Percentiles rank a stretch among this genome's conserved stretches.
These are phyloP conservation scores for Halichoerus grypus DNA, from an alignment of 2,113 vertebrate species.

Conservation along the genomic window DNA sequence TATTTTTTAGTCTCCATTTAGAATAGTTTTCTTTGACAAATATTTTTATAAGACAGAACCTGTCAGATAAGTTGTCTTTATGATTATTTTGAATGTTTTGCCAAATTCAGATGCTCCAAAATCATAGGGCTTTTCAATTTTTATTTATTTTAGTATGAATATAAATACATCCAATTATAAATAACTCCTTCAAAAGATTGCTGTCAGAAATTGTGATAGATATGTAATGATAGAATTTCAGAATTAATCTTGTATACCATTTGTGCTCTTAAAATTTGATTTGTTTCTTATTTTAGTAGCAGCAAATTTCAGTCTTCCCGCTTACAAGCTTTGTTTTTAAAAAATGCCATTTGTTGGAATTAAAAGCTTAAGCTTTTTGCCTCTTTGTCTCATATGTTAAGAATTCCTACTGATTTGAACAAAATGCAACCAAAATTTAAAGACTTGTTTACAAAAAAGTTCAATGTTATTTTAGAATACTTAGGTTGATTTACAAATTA, in stretches of 20 bases:
- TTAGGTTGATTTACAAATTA: neutral
- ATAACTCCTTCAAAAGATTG: neutral
- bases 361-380: neutral
- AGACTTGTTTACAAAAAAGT: neutral
- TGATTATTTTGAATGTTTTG: constrained; percentile 17
- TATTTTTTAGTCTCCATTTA: neutral
- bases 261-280: constrained; percentile 19
- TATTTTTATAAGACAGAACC: constrained; percentile 21
- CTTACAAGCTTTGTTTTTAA: neutral
- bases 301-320: constrained; percentile 12
- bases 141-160: neutral
- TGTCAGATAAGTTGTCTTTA: neutral
- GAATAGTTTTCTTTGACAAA: neutral
- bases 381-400: neutral
- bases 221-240: neutral
- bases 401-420: constrained; percentile 10
- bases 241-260: neutral
- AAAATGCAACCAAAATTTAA: constrained; percentile 2
- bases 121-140: neutral
- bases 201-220: neutral
- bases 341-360: neutral
- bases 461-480: neutral
- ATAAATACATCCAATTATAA: neutral
- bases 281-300: neutral
- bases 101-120: neutral